Percentiles rank a stretch among this genome's conserved stretches.
These are phyloP conservation scores for Auanema sp. DNA, from an alignment of 2,888 invertebrate genomes.

Conservation along the genomic window DNA sequence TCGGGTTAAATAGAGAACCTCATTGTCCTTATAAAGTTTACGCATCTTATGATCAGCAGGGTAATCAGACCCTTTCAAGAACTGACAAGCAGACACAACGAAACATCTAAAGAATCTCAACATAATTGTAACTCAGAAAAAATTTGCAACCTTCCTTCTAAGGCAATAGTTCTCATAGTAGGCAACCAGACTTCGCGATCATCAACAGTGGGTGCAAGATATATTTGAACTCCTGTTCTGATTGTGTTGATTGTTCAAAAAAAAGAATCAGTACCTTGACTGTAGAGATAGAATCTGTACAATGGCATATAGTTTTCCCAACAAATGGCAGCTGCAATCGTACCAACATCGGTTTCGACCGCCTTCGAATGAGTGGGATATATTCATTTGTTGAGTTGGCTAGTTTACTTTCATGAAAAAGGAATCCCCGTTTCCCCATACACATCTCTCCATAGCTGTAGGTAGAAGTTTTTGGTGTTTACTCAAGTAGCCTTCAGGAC, in stretches of 20 bases:
- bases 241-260: neutral
- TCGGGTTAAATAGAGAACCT: conserved; percentile 6
- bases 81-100: conserved; percentile 59
- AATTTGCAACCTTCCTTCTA: conserved; percentile 45
- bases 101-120: too few relatives aligned
- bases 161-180: conserved; percentile 56
- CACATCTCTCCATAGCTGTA: conserved; percentile 55
- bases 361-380: conserved; percentile 11
- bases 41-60: conserved; percentile 49
- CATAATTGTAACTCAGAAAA: too few relatives aligned
- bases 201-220: conserved; percentile 59
- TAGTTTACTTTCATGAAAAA: conserved; percentile 49
- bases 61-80: conserved; percentile 40
- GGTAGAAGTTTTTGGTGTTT: conserved; percentile 58
- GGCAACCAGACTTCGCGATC: conserved; percentile 58
- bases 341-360: conserved; percentile 46
- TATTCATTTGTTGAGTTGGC: neutral
- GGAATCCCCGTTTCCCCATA: conserved; percentile 59
- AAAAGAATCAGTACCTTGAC: conserved; percentile 23
- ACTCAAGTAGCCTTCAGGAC: conserved; percentile 45
- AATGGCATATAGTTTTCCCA: conserved; percentile 62
- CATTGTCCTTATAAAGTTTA: conserved; percentile 33
- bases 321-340: conserved; percentile 54
- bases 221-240: conserved; percentile 47
- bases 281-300: conserved; percentile 42